Conservation (phyloP, 2,888 invertebrate species). For the Eristalis arbustorum region DNA sequence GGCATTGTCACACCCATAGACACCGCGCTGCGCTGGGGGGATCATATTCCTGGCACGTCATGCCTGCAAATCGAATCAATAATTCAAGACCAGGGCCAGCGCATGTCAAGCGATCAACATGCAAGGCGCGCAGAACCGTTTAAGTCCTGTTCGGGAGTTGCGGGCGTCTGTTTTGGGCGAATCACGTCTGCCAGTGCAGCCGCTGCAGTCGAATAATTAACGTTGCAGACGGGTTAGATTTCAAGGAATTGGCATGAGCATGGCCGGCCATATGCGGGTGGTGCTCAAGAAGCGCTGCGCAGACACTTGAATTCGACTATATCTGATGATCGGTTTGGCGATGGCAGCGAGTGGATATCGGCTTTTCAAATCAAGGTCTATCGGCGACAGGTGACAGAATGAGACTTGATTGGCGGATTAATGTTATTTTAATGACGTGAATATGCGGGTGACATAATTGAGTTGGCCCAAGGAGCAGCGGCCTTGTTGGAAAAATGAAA, state of each 20-base stretch:
- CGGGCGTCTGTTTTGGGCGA: constrained; percentile 9
- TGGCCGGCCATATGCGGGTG: background rate
- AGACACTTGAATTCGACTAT: background rate
- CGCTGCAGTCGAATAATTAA: background rate
- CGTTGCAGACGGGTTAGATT: background rate
- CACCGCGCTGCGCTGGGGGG: background rate
- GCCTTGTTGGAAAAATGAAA: background rate
- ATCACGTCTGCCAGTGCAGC: constrained; percentile 4
- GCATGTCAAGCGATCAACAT: constrained; percentile 38
- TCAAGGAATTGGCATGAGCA: background rate
- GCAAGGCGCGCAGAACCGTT: constrained; percentile 42
- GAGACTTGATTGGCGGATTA: background rate
- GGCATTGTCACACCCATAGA: background rate
- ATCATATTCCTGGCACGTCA: constrained; percentile 27
- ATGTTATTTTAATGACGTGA: background rate
- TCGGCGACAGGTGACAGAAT: background rate
- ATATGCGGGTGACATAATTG: background rate
- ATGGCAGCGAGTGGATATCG: background rate
- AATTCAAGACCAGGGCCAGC: constrained; percentile 46
- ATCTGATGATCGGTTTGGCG: background rate
- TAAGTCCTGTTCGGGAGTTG: constrained; percentile 49
- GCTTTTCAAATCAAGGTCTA: background rate
- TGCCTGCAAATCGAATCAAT: constrained; percentile 39
- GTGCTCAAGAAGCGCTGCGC: background rate
- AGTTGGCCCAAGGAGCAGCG: background rate